Percentiles rank a stretch among this genome's conserved stretches.
phyloP scores from a whole-genome alignment of 1,140 invertebrate species.

The Mylabris phalerata region DNA sequence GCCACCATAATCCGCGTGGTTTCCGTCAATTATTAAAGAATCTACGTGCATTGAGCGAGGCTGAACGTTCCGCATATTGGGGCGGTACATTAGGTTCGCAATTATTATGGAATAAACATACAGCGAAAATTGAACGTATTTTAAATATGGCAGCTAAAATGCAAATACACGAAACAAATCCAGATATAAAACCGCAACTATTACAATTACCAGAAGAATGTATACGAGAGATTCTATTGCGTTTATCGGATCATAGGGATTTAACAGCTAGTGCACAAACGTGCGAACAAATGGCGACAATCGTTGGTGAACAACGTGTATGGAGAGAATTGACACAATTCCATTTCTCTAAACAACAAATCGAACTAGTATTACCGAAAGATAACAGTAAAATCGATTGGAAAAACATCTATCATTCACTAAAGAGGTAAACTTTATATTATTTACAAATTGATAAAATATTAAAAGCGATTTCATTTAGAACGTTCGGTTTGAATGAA shows the following conservation, averaged over 20 bases:
- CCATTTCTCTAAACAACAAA: slow-evolving; percentile 85
- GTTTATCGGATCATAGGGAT: slow-evolving; percentile 87
- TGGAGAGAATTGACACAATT: slow-evolving; percentile 89
- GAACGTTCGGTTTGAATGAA: slow-evolving; percentile 83
- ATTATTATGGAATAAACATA: slow-evolving; percentile 82
- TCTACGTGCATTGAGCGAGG: slow-evolving; percentile 57
- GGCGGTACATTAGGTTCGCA: slow-evolving; percentile 80
- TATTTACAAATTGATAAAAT: neutral
- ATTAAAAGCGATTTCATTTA: slow-evolving; percentile 35
- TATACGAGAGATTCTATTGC: slow-evolving; percentile 80
- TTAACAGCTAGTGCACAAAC: slow-evolving; percentile 55
- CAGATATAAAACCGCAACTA: slow-evolving; percentile 75
- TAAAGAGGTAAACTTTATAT: slow-evolving; percentile 55
- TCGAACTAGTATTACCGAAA: slow-evolving; percentile 59
- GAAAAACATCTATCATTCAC: slow-evolving; percentile 64
- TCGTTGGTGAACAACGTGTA: slow-evolving; percentile 82
- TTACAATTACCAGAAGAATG: slow-evolving; percentile 90
- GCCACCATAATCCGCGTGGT: slow-evolving; percentile 81
- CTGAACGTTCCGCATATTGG: slow-evolving; percentile 62
- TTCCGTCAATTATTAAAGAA: slow-evolving; percentile 70
- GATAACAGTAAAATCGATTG: slow-evolving; percentile 53
- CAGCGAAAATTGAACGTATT: slow-evolving; percentile 75
- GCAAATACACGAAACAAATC: slow-evolving; percentile 69
- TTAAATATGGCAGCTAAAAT: slow-evolving; percentile 74
- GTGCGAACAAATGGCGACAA: slow-evolving; percentile 66